A percentile compares a stretch with the other conserved stretches of the same genome.
Conservation (phyloP, 2,888 invertebrate genomes). For the Drosophila eohydei region DNA sequence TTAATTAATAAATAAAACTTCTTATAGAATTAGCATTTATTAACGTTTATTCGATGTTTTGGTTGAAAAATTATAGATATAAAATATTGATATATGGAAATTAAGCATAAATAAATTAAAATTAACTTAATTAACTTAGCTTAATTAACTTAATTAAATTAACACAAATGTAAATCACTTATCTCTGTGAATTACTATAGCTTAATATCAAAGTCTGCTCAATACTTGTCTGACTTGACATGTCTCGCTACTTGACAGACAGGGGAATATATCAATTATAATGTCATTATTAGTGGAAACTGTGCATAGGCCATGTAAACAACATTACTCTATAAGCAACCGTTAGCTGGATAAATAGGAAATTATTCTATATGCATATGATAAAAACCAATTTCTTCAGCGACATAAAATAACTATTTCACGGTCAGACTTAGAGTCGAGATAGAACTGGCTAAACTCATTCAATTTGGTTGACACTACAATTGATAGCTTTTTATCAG, state of each 20-base stretch:
- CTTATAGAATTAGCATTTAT: no score
- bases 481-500: conserved; percentile 55
- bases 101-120: background rate
- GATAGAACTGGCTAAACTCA: conserved; percentile 29
- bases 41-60: no score
- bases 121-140: no score
- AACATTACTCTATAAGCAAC: conserved; percentile 40
- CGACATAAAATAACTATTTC: conserved; percentile 15
- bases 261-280: conserved; percentile 54
- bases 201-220: background rate
- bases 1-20: no score
- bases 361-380: background rate
- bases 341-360: background rate
- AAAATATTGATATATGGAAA: background rate
- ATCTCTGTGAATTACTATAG: background rate
- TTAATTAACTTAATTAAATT: background rate
- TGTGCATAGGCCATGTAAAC: background rate
- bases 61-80: no score
- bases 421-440: background rate
- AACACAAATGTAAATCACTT: background rate
- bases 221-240: background rate
- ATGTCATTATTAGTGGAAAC: conserved; percentile 38
- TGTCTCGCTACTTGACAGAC: conserved; percentile 2
- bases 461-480: conserved; percentile 27
- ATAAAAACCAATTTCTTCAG: background rate